Conservation (phyloP, 2,797 vertebrate genomes). For the Nyctalus aviator region DNA sequence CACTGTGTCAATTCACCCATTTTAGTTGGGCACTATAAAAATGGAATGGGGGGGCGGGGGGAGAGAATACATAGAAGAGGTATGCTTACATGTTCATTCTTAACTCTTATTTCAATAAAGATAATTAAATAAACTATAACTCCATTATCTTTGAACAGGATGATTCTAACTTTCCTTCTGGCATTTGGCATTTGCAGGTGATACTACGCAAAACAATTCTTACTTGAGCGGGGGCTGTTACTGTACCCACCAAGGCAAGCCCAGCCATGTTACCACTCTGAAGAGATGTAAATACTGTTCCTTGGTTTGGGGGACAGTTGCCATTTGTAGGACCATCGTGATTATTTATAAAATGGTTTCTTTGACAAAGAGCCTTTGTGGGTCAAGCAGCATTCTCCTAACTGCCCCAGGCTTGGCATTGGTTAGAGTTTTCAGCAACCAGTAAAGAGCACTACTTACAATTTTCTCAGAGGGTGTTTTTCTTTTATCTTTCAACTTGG, state of each 20-base stretch:
- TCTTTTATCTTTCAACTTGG: neutral
- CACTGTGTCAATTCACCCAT: neutral
- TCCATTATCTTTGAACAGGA: neutral
- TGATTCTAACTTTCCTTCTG: conserved; percentile 16
- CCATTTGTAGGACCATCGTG: neutral
- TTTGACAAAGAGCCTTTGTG: neutral
- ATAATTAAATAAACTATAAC: neutral
- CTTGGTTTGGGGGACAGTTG: neutral
- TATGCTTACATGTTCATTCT: neutral
- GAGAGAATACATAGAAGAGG: neutral
- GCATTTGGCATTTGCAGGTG: neutral
- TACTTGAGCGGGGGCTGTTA: neutral
- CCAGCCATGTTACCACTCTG: neutral
- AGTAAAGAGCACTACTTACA: neutral
- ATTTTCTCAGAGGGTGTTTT: neutral
- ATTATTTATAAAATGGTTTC: neutral
- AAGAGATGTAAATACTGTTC: neutral
- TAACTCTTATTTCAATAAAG: neutral
- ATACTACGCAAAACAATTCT: neutral
- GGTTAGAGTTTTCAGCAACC: neutral
- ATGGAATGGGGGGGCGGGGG: neutral
- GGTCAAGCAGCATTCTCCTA: neutral
- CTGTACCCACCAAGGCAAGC: neutral
- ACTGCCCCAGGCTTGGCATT: neutral
- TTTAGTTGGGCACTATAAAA: neutral